These are phyloP conservation scores for Dorcus hopei DNA, from an alignment of 2,888 invertebrate species.

Conservation along the genomic window DNA sequence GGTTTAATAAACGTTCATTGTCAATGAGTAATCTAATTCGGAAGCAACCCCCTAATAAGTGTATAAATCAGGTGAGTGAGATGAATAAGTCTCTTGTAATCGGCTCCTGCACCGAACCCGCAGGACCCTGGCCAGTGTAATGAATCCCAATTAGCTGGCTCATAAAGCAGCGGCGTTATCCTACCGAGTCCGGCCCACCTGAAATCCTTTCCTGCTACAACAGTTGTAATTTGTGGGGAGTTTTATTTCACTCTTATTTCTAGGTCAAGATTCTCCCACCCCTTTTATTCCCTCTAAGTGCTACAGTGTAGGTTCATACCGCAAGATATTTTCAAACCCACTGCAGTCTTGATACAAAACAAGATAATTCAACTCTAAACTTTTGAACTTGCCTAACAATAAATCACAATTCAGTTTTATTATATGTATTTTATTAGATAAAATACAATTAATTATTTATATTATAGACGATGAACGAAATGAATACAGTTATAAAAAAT, in stretches of 20 bases:
- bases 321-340: too few relatives aligned
- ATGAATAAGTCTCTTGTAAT: slow-evolving; percentile 42
- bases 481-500: too few relatives aligned
- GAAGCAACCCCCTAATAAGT: slow-evolving; percentile 38
- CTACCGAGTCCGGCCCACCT: slow-evolving; percentile 24
- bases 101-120: slow-evolving; percentile 36
- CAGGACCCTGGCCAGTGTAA: slow-evolving; percentile 39
- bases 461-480: too few relatives aligned
- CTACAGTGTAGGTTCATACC: too few relatives aligned
- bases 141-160: slow-evolving; percentile 44
- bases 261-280: too few relatives aligned
- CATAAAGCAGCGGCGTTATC: slow-evolving; percentile 35
- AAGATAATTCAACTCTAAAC: too few relatives aligned
- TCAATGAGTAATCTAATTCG: slow-evolving; percentile 30
- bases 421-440: too few relatives aligned
- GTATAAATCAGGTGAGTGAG: slow-evolving; percentile 44
- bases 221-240: slow-evolving; percentile 21
- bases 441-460: too few relatives aligned
- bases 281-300: too few relatives aligned
- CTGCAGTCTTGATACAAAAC: too few relatives aligned
- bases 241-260: background rate
- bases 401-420: too few relatives aligned
- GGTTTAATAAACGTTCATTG: slow-evolving; percentile 4
- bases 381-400: too few relatives aligned
- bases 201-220: slow-evolving; percentile 19